phyloP scores from a whole-genome alignment of 1,140 invertebrate species.

The Aradophagus sp. region DNA sequence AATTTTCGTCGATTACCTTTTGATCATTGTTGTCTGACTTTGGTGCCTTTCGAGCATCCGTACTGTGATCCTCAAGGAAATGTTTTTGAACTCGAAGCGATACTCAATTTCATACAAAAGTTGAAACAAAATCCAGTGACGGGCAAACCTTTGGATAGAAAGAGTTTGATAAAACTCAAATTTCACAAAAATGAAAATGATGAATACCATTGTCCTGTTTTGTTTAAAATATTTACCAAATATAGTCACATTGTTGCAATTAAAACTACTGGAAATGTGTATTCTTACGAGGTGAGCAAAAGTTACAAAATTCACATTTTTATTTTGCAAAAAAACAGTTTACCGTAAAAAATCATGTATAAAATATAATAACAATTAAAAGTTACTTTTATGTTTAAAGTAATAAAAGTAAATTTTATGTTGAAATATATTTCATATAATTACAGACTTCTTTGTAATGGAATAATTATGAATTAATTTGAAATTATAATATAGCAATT shows the following conservation, averaged over 20 bases:
- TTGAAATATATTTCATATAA: too few species aligned
- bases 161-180: slow-evolving; percentile 91
- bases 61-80: slow-evolving; percentile 92
- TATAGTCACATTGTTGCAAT: slow-evolving; percentile 96
- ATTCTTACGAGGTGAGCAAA: slow-evolving; percentile 87
- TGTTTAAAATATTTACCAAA: slow-evolving; percentile 96
- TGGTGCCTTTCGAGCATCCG: slow-evolving; percentile 94
- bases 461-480: too few species aligned
- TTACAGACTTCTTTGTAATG: too few species aligned
- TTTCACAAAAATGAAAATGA: slow-evolving; percentile 91
- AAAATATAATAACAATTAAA: too few species aligned
- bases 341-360: too few species aligned
- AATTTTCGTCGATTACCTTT: slow-evolving; percentile 94
- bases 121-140: slow-evolving; percentile 96
- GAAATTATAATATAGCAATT: too few species aligned
- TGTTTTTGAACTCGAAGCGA: slow-evolving; percentile 90
- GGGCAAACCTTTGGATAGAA: slow-evolving; percentile 90
- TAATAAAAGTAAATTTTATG: too few species aligned
- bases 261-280: slow-evolving; percentile 95
- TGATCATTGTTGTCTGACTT: slow-evolving; percentile 93
- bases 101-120: slow-evolving; percentile 93
- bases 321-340: too few species aligned
- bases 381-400: too few species aligned
- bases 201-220: slow-evolving; percentile 94
- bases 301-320: too few species aligned